Percentiles rank a stretch among this genome's conserved stretches.
phyloP scores from a whole-genome alignment of 2,113 vertebrate genomes.

The Gallinago paraguaiae region DNA sequence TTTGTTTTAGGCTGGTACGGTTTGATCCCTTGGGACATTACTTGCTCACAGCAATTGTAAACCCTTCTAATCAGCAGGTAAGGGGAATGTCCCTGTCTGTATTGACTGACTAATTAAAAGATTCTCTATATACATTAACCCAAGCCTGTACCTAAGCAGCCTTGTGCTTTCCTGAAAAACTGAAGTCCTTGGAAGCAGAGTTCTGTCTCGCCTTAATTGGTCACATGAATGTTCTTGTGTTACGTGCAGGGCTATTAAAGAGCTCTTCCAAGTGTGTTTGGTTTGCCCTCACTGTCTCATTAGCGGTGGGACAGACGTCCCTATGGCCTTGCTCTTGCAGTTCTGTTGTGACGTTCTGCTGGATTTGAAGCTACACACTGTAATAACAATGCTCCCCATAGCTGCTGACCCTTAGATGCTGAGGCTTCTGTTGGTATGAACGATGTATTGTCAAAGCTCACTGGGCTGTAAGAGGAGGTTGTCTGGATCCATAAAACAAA shows the following conservation, averaged over 20 bases:
- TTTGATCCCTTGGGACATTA: slow-evolving; percentile 98
- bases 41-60: slow-evolving; percentile 96
- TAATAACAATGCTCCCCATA: neutral
- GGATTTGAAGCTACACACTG: neutral
- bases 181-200: neutral
- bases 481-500: neutral
- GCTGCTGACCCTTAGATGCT: neutral
- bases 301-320: neutral
- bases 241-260: neutral
- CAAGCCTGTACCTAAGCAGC: neutral
- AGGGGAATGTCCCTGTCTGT: neutral
- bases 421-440: neutral
- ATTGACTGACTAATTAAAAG: neutral
- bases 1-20: slow-evolving; percentile 88
- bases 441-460: neutral
- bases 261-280: neutral
- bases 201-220: neutral
- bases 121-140: neutral
- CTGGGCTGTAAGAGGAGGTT: neutral
- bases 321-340: neutral
- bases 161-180: neutral
- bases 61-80: slow-evolving; percentile 98
- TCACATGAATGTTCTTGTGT: neutral
- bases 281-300: neutral
- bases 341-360: neutral